These are phyloP conservation scores for Blennius ocellaris DNA, from an alignment of 2,113 vertebrate genomes.

Conservation along the genomic window DNA sequence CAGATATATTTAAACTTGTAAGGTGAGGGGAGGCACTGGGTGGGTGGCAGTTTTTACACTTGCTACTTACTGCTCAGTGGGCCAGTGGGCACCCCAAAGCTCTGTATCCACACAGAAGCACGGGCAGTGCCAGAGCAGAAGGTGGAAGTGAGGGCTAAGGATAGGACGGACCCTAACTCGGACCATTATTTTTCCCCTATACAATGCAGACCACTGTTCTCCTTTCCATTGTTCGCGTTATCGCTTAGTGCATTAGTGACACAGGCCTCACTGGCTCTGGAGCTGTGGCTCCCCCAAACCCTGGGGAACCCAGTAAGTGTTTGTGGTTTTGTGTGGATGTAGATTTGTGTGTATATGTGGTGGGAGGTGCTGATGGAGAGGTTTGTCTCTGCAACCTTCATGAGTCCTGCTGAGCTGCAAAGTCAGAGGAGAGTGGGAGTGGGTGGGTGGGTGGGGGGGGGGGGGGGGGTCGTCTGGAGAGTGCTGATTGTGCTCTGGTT, in stretches of 20 bases:
- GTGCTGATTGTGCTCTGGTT: slow-evolving; percentile 31
- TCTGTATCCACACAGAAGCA: slow-evolving; percentile 80
- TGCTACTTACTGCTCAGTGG: slow-evolving; percentile 77
- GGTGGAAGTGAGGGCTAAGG: slow-evolving; percentile 42
- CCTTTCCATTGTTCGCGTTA: slow-evolving; percentile 47
- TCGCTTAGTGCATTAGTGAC: slow-evolving; percentile 43
- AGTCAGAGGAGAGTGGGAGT: slow-evolving; percentile 65
- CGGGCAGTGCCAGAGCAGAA: slow-evolving; percentile 50
- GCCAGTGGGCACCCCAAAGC: slow-evolving; percentile 73
- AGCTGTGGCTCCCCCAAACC: slow-evolving; percentile 19
- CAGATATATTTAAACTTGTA: slow-evolving; percentile 82
- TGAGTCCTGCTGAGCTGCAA: slow-evolving; percentile 70
- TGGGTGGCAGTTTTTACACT: slow-evolving; percentile 75
- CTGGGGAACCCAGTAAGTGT: not conserved
- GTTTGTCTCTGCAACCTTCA: slow-evolving; percentile 70
- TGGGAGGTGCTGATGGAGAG: slow-evolving; percentile 70
- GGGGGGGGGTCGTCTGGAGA: slow-evolving; percentile 7
- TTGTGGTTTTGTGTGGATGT: slow-evolving; percentile 21
- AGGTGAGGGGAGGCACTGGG: slow-evolving; percentile 62
- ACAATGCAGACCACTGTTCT: slow-evolving; percentile 35
- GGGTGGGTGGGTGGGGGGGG: no score
- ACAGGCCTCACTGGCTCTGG: not conserved
- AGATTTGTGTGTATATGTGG: slow-evolving; percentile 20
- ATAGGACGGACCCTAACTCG: slow-evolving; percentile 42
- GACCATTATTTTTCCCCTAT: slow-evolving; percentile 39